These are phyloP conservation scores for Pristiophorus japonicus DNA, from an alignment of 2,113 vertebrate species.

Conservation along the genomic window DNA sequence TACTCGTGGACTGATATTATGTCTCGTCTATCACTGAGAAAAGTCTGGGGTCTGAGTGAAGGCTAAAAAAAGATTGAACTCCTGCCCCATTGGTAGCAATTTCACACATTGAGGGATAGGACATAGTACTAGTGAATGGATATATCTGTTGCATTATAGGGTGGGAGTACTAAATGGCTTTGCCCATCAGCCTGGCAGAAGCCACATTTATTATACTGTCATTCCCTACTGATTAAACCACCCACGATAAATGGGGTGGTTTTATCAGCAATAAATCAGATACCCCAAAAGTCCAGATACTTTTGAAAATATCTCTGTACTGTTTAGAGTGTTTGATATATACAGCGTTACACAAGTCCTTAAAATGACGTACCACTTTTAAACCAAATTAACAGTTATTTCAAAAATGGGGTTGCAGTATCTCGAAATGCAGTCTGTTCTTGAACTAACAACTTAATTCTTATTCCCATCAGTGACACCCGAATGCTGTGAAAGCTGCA, in stretches of 20 bases:
- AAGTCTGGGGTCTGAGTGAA: background rate
- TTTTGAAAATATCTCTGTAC: background rate
- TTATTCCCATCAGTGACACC: constrained; percentile 46
- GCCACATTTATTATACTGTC: too few relatives aligned
- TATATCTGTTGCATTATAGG: background rate
- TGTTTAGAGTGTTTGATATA: background rate
- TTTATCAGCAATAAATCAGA: background rate
- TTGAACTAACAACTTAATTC: constrained; percentile 41
- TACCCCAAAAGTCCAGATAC: background rate
- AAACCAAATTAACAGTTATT: constrained; percentile 10
- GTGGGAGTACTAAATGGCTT: background rate
- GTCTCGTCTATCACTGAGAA: background rate
- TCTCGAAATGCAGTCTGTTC: constrained; percentile 1
- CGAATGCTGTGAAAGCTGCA: constrained; percentile 43
- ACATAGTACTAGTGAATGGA: background rate
- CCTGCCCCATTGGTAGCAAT: background rate
- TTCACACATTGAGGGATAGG: background rate
- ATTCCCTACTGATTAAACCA: background rate
- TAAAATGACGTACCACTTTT: constrained; percentile 5
- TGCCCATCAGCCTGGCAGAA: background rate
- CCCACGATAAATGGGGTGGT: background rate
- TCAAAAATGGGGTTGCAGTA: background rate
- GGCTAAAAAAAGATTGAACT: background rate
- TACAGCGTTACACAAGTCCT: background rate
- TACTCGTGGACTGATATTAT: background rate